Conservation (phyloP, 1,140 invertebrate species). For the Microvelia longipes region DNA sequence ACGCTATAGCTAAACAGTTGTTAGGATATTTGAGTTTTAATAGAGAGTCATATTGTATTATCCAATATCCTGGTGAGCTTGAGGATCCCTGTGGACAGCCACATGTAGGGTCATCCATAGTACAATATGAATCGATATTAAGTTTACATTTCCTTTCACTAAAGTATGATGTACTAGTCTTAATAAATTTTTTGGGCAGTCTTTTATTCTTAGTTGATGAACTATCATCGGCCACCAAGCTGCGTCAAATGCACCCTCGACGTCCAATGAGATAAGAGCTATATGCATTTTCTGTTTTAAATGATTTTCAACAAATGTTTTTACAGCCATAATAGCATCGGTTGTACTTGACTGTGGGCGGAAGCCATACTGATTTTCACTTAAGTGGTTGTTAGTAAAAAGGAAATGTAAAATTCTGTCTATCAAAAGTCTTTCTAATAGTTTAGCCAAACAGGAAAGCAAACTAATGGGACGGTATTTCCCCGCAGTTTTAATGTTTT, state of each 20-base stretch:
- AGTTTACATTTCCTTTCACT: too few species aligned
- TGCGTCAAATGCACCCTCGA: neutral
- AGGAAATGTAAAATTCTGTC: conserved; percentile 2
- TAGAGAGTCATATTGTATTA: too few species aligned
- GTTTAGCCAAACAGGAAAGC: neutral
- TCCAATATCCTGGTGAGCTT: too few species aligned
- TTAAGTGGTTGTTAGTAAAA: neutral
- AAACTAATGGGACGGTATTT: conserved; percentile 8
- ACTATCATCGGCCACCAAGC: neutral
- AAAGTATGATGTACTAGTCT: too few species aligned
- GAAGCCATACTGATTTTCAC: conserved; percentile 6
- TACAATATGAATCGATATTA: too few species aligned
- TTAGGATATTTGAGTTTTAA: too few species aligned
- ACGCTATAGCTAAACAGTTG: too few species aligned
- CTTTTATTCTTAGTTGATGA: neutral
- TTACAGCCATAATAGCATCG: neutral
- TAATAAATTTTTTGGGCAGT: too few species aligned
- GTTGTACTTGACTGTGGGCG: conserved; percentile 1
- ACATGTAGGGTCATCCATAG: too few species aligned
- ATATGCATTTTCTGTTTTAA: neutral
- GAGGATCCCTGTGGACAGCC: too few species aligned
- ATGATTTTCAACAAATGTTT: neutral
- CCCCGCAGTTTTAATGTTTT: neutral
- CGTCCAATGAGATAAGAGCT: neutral
- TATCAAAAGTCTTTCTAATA: conserved; percentile 3